Conservation (phyloP, 2,113 vertebrate genomes). For the Laterallus jamaicensis region DNA sequence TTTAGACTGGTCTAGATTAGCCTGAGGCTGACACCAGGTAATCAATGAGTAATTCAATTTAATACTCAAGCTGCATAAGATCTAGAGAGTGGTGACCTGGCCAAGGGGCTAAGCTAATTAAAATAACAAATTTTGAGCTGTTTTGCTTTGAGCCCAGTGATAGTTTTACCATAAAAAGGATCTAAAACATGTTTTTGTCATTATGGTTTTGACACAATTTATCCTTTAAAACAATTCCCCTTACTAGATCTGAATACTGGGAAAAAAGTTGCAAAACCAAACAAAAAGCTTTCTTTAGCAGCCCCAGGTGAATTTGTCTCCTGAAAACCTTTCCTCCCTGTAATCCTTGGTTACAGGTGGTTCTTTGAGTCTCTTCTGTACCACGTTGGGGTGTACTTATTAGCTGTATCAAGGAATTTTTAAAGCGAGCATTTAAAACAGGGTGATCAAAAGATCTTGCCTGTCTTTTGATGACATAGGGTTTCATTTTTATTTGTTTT, state of each 20-base stretch:
- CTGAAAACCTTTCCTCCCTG: neutral
- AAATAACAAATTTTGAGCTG: neutral
- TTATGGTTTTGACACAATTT: neutral
- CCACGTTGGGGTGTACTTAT: neutral
- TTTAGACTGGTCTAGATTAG: neutral
- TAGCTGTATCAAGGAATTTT: neutral
- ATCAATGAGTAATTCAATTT: neutral
- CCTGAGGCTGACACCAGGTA: neutral
- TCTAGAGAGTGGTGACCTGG: neutral
- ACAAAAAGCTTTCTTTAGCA: neutral
- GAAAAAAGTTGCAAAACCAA: neutral
- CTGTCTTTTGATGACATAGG: neutral
- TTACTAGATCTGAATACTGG: neutral
- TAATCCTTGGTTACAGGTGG: neutral
- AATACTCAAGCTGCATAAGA: neutral
- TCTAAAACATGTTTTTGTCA: neutral
- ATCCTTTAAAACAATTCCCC: neutral
- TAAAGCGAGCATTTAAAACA: neutral
- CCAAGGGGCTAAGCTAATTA: neutral
- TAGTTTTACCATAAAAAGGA: neutral
- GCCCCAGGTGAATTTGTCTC: neutral
- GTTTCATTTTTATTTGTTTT: neutral
- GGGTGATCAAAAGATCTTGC: neutral
- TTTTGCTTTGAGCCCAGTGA: neutral
- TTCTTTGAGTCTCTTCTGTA: neutral